phyloP scores from a whole-genome alignment of 2,797 vertebrate genomes.

The Mycteria americana region DNA sequence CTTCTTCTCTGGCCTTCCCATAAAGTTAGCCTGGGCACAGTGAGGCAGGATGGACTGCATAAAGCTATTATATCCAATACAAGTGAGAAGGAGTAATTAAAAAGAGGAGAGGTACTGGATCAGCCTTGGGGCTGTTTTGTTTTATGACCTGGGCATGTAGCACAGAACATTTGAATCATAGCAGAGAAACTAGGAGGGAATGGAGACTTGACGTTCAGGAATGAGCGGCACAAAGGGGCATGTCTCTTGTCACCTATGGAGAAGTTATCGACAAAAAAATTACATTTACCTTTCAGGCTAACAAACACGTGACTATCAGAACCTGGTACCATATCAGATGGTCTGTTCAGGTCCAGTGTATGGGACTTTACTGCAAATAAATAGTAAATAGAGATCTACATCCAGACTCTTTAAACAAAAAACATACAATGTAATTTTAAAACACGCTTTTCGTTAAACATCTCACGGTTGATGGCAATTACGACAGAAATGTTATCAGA shows the following conservation, averaged over 20 bases:
- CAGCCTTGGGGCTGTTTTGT: neutral
- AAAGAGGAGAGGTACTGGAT: neutral
- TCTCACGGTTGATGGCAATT: neutral
- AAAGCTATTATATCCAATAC: neutral
- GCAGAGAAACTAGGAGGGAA: neutral
- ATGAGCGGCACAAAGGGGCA: neutral
- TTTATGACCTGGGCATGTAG: neutral
- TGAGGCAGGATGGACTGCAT: neutral
- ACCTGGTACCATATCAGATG: constrained; percentile 25
- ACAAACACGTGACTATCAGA: constrained; percentile 40
- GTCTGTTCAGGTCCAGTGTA: constrained; percentile 34
- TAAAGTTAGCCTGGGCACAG: neutral
- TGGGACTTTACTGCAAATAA: constrained; percentile 8
- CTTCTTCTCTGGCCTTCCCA: neutral
- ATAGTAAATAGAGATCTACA: neutral
- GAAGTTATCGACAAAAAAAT: neutral
- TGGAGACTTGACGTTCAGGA: neutral
- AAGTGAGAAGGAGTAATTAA: neutral
- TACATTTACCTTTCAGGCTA: constrained; percentile 67
- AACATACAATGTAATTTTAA: neutral
- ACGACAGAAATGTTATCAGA: neutral
- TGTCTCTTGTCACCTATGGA: neutral
- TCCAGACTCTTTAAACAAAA: neutral
- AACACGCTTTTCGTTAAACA: neutral
- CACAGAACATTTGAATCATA: neutral